Percentiles rank a stretch among this genome's conserved stretches.
Conservation (phyloP, 2,888 invertebrate genomes). For the Conomelus anceps region DNA sequence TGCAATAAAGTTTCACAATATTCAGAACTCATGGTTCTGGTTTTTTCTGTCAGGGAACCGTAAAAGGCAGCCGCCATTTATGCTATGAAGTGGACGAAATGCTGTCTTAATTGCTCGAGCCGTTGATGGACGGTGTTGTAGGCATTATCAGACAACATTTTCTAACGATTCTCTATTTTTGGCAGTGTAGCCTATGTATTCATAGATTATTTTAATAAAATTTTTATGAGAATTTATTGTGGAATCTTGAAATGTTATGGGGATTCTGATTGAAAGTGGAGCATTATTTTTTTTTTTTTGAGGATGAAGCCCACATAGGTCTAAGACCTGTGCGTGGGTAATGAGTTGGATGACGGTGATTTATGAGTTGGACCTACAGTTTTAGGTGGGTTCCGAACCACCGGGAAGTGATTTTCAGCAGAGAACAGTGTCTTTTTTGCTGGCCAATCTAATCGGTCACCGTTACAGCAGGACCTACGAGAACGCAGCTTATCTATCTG, state of each 20-base stretch:
- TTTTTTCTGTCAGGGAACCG: not conserved
- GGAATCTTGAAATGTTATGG: not conserved
- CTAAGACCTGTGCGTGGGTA: too few species aligned
- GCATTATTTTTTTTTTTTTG: too few species aligned
- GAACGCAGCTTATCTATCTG: too few species aligned
- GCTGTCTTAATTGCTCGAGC: not conserved
- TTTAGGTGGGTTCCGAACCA: too few species aligned
- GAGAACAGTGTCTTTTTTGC: too few species aligned
- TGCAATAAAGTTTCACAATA: not conserved
- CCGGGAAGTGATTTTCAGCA: too few species aligned
- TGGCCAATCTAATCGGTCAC: too few species aligned
- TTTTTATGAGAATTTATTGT: not conserved
- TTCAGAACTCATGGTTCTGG: not conserved
- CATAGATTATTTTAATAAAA: not conserved
- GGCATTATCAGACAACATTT: not conserved
- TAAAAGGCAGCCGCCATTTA: not conserved
- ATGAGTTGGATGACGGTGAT: too few species aligned
- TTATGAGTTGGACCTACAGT: too few species aligned
- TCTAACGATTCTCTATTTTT: not conserved
- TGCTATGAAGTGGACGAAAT: not conserved
- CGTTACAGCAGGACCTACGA: too few species aligned
- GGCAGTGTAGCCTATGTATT: too few species aligned
- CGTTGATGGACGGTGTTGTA: not conserved
- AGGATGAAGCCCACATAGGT: too few species aligned
- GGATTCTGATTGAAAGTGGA: not conserved